Evolutionary conservation across 2,113 vertebrate species (phyloP), one percentile per base, ranked within the genome.

Genomic region (Clarias macrocephalus): DNA sequence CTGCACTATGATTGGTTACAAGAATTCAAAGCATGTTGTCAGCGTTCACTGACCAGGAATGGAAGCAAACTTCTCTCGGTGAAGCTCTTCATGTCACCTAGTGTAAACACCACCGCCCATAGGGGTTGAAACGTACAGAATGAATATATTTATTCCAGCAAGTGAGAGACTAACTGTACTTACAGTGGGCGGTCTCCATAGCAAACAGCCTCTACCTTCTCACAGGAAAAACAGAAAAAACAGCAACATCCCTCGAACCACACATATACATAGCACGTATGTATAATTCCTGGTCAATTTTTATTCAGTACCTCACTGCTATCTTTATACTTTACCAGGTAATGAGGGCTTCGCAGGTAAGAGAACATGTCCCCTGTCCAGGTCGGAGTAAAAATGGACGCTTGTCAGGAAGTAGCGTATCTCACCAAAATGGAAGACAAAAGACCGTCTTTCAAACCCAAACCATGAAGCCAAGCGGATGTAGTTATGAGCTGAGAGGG

Each of bases 321-420:
- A 56, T 73, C 65, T 52, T 57, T 23, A 57, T 59, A 52, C 94
- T 93, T 94, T 88, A 95, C 94, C 21, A 92, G 86, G 75, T 93
- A 93, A 62, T 93, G 90, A 5, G 94, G 92, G 84, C 21, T 93
- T 91, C 85, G 92, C 88, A 94, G 59, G 88, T 94, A 94, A 5
- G 93, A 94, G 82, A 94, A 94, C 93, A 94, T 95, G 59, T 81
- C 72, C 73, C 8, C 73, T 48, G 70, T 63, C 85, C 19, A 33
- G 90, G 82, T 87, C 56, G 62, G 77, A 19, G 16, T 80, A 52
- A 86, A 42, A 21, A 0, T 0, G 48, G 28, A 87, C 82, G 23
- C 66, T 86, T 37, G 52, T 75, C 4, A 13, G 21, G 12, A 76
- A 52, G 77, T 76, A 25, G 25, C 16, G 73, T 60, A 21, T 56